Conservation (phyloP, 64 coral and sea anemone species). For the Stichodactyla mertensii region DNA sequence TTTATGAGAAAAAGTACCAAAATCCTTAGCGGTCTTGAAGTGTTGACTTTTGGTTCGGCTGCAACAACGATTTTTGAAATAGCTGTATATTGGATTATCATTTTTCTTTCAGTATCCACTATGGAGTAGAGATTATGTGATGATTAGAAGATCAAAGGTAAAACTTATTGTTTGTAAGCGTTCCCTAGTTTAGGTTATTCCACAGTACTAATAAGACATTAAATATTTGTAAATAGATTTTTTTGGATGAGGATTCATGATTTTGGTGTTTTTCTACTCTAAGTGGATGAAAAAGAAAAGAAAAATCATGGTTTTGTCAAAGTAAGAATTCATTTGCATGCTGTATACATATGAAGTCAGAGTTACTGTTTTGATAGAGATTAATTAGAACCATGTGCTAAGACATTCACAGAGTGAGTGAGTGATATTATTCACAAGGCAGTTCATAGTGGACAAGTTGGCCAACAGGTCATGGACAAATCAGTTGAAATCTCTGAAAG, state of each 20-base stretch:
- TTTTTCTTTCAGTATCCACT: conserved; percentile 77
- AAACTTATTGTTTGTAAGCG: neutral
- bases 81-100: neutral
- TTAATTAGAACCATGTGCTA: conserved; percentile 12
- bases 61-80: too few relatives aligned
- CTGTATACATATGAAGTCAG: neutral
- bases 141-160: conserved; percentile 92
- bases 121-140: conserved; percentile 93
- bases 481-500: neutral
- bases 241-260: neutral
- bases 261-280: neutral
- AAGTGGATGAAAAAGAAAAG: conserved; percentile 71
- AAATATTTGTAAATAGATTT: neutral
- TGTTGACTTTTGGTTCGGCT: too few relatives aligned
- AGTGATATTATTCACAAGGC: conserved; percentile 21
- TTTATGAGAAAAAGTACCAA: too few relatives aligned
- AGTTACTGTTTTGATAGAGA: conserved; percentile 7
- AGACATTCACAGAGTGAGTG: conserved; percentile 13
- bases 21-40: too few relatives aligned
- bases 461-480: conserved; percentile 3
- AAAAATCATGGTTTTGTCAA: conserved; percentile 77
- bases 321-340: conserved; percentile 25
- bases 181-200: too few relatives aligned
- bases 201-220: too few relatives aligned
- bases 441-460: neutral